Base-by-base conservation (phyloP, 2,888 invertebrate species). In the Diaphora mendica region DNA sequence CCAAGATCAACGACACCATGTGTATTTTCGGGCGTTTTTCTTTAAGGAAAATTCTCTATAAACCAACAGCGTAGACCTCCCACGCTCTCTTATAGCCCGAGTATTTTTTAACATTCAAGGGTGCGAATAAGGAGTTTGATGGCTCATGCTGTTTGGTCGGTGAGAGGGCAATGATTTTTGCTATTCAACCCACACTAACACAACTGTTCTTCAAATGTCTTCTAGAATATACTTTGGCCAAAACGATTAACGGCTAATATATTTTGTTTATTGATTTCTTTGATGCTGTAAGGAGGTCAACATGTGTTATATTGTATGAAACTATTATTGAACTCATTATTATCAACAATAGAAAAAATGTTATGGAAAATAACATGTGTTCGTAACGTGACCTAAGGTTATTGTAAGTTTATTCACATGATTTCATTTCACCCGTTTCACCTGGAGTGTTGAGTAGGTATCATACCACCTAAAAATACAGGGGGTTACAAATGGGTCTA, bases 21-120 rank as follows among this genome's bases (percentile, higher is more conserved):
- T 86, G 87, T 91, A 92, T 93, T 94, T 94, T 93, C 92, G 91
- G 91, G 86, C 88, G 90, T 92, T 94, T 94, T 94, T 94, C 93
- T 93, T 90, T 83, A 88, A 91, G 92, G 93, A 94, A 94, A 94
- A 93, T 92, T 91, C 83, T 75, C 82, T 83, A 86, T 82, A 76
- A 82, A 79, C 93, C 91, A 92, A 35, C n/a, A 15, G 68, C 39
- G 66, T 55, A 80, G 93, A 91, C 64, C 93, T 84, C 64, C 83
- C 86, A 17, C 75, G 51, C 85, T 82, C 74, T 86, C 73, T 83
- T 73, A 55, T 30, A 39, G n/a, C 59, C 62, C 26, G 44, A 35
- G 1, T 20, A 67, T 44, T 77, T 68, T 17, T 1, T 42, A 26
- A 17, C 66, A n/a, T 35, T 17, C 15, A 39, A 44, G 44, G 73